A percentile compares a stretch with the other conserved stretches of the same genome.
Evolutionary conservation across 2,888 invertebrate species (phyloP).

Genomic region (Euclidia mi): DNA sequence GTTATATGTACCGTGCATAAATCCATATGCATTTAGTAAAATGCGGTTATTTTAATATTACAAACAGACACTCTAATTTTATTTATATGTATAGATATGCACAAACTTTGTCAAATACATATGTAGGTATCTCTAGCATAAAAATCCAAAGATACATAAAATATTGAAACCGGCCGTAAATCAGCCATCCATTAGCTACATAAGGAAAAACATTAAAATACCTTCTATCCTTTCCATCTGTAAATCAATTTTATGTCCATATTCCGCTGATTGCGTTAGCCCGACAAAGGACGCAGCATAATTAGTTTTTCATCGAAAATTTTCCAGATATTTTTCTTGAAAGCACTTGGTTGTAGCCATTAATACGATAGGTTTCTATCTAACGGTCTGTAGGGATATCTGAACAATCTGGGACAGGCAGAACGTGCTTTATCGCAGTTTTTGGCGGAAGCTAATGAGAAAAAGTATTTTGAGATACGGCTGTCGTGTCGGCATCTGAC

Average conservation of each 20-base stretch:
- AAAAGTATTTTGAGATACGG: conserved; percentile 14
- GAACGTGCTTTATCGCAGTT: conserved; percentile 49
- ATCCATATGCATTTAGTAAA: too few relatives aligned
- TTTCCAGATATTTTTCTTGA: conserved; percentile 8
- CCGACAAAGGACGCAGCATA: neutral
- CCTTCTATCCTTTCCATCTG: neutral
- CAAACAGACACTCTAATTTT: too few relatives aligned
- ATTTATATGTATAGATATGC: too few relatives aligned
- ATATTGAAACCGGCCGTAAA: too few relatives aligned
- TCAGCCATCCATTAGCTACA: too few relatives aligned
- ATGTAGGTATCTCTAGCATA: too few relatives aligned
- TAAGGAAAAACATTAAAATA: neutral
- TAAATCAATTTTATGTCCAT: neutral
- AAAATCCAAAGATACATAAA: too few relatives aligned
- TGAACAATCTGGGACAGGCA: conserved; percentile 16
- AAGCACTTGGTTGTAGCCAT: conserved; percentile 17
- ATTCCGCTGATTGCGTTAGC: neutral
- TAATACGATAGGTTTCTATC: conserved; percentile 38
- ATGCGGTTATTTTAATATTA: too few relatives aligned
- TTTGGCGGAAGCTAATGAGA: conserved; percentile 16
- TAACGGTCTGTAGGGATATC: conserved; percentile 34
- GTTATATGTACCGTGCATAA: too few relatives aligned
- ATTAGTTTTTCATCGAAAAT: neutral
- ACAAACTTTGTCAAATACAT: too few relatives aligned
- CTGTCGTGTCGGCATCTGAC: neutral